phyloP scores from a whole-genome alignment of 2,113 vertebrate genomes.

The Jacana jacana region DNA sequence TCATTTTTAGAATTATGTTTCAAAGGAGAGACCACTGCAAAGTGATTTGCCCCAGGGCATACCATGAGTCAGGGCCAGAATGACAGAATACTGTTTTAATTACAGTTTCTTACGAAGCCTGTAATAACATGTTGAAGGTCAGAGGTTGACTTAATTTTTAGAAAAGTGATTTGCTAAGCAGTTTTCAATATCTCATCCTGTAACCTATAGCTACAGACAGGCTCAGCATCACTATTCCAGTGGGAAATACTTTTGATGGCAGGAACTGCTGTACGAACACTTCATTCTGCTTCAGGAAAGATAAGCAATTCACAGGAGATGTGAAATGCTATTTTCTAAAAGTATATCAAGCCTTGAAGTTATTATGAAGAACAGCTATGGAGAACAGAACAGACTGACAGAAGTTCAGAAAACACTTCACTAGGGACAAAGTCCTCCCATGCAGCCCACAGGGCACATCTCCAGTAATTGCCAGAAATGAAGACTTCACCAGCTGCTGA shows the following conservation, averaged over 20 bases:
- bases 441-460: not conserved
- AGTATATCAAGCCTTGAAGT: slow-evolving; percentile 44
- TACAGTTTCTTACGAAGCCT: not conserved
- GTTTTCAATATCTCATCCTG: not conserved
- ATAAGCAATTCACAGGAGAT: slow-evolving; percentile 47
- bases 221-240: not conserved
- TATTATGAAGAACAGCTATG: slow-evolving; percentile 33
- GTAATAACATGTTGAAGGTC: not conserved
- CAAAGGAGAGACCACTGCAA: not conserved
- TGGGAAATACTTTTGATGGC: slow-evolving; percentile 49
- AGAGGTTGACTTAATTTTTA: slow-evolving; percentile 46
- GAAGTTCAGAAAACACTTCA: slow-evolving; percentile 44
- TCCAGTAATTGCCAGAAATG: slow-evolving; percentile 29
- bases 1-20: not conserved
- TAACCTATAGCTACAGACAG: slow-evolving; percentile 25
- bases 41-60: not conserved
- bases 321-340: slow-evolving; percentile 45
- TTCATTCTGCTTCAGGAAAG: slow-evolving; percentile 59
- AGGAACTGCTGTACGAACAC: slow-evolving; percentile 29
- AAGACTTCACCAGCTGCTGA: slow-evolving; percentile 13
- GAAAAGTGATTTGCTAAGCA: slow-evolving; percentile 28
- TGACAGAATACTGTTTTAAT: not conserved
- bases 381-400: slow-evolving; percentile 23
- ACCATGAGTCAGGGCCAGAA: not conserved
- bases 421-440: slow-evolving; percentile 19